Base-by-base conservation (phyloP, 1,140 invertebrate species). In the Drosophila paulistorum region DNA sequence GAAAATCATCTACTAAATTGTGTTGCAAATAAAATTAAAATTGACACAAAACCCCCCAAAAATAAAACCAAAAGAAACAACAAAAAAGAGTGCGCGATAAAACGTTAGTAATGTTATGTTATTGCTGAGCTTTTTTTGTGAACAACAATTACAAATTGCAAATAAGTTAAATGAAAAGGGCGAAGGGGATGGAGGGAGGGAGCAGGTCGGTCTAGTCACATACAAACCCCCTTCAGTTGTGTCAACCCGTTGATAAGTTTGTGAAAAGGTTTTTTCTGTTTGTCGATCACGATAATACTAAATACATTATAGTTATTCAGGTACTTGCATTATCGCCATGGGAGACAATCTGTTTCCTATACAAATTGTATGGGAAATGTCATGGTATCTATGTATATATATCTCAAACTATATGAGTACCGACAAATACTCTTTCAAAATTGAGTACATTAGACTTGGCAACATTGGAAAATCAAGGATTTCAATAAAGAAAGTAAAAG, bases 1-100 rank as follows among this genome's bases (percentile, higher is more conserved):
- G 51, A 63, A 71, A 48, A 68, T 64, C 37, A 57, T 37, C 66
- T 64, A 69, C 63, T 57, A 71, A 71, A 66, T 64, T 69, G 51
- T 76, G 57, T 59, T 73, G 68, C 42, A 64, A 35, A 55, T 65
- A 54, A 58, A 23, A 20, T 37, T 26, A 42, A 63, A 37, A 41
- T 5, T 58, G 33, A 14, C 55, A 37, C 55, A n/a, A 35, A 30
- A 30, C 26, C 4, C 26, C 26, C 6, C 6, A 30, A 30, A 57
- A 57, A 57, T 1, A 45, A 20, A n/a, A n/a, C n/a, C n/a, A n/a
- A 26, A 26, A 26, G 23, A 26, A 26, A 26, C 23, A 26, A 26
- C 23, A 26, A 30, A 30, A 30, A 4, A 39, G 6, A 30, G 62
- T 13, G 26, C 48, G 39, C 20, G 45, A 51, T 51, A 58, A 65